Base-by-base conservation (phyloP, 2,888 invertebrate species). In the Netelia melanura region DNA sequence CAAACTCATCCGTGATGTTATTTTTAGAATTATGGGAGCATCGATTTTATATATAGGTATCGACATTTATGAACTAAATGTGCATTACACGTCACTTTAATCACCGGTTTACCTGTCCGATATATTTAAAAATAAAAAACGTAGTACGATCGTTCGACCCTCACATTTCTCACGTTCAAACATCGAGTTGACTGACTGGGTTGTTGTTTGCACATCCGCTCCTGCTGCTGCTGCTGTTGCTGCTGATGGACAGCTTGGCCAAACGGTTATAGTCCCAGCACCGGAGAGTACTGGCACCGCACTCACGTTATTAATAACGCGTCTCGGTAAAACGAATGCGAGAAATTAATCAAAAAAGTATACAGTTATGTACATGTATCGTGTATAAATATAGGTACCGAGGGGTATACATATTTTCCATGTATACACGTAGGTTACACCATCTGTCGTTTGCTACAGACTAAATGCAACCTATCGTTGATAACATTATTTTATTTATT, bases 311-410 rank as follows among this genome's bases (percentile, higher is more conserved):
- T 80, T 80, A 80, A 80, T 80, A 67, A 64, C 72, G 67, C 80
- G 58, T 67, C 80, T 67, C 67, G 25, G 23, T 30, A 21, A 72
- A 80, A 80, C 58, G 80, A 30, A 71, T 79, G 79, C 54, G 71
- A 79, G 71, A 79, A 79, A 79, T 79, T 79, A 79, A 79, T 79
- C 79, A 79, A 56, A 79, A 79, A 79, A 71, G 71, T 54, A 71
- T 38, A 79, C 71, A 62, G 21, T 21, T 70, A 70, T 21, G 62
- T 64, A 65, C 52, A 72, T 23, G 25, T 61, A 23, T 17, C 25
- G 30, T 30, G 5, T 30, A 30, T 30, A 30, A 30, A 30, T 30
- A 30, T 30, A 30, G 5, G 30, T 30, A 30, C 30, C 30, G 5
- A 30, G 30, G 5, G 30, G 3, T 5, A 30, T 30, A 30, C 30